Evolutionary conservation across 2,888 invertebrate species (phyloP).

Genomic region (Leucozona laternaria): DNA sequence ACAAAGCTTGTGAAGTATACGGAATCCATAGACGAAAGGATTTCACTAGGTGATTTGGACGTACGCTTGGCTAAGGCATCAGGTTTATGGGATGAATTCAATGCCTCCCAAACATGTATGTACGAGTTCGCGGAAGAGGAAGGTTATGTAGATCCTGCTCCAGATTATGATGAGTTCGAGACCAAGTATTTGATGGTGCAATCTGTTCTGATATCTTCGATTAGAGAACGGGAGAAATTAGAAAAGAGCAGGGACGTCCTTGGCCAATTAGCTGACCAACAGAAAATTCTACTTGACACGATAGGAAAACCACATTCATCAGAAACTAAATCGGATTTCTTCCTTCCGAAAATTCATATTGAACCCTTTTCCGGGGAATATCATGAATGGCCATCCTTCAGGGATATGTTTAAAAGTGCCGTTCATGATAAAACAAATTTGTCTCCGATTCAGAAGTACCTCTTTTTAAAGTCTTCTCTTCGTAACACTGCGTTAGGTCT

Average conservation of each 20-base stretch:
- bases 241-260: too few relatives aligned
- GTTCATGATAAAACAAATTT: background rate
- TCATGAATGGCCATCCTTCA: too few relatives aligned
- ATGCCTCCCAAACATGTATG: background rate
- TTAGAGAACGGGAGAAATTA: too few relatives aligned
- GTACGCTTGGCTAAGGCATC: background rate
- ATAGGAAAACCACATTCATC: background rate
- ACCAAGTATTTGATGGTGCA: background rate
- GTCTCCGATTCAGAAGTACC: background rate
- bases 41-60: background rate
- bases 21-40: background rate
- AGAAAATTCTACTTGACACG: too few relatives aligned
- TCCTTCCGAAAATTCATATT: too few relatives aligned
- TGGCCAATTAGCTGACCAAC: too few relatives aligned
- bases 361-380: too few relatives aligned
- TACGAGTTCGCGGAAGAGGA: background rate
- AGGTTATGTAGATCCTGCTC: background rate
- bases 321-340: too few relatives aligned
- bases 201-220: background rate
- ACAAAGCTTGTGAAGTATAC: too few relatives aligned
- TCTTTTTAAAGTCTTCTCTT: background rate
- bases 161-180: background rate
- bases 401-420: too few relatives aligned
- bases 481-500: conserved; percentile 8
- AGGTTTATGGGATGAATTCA: background rate